Percentiles rank a stretch among this genome's conserved stretches.
Conservation (phyloP, 2,888 invertebrate genomes). For the Theretra japonica region DNA sequence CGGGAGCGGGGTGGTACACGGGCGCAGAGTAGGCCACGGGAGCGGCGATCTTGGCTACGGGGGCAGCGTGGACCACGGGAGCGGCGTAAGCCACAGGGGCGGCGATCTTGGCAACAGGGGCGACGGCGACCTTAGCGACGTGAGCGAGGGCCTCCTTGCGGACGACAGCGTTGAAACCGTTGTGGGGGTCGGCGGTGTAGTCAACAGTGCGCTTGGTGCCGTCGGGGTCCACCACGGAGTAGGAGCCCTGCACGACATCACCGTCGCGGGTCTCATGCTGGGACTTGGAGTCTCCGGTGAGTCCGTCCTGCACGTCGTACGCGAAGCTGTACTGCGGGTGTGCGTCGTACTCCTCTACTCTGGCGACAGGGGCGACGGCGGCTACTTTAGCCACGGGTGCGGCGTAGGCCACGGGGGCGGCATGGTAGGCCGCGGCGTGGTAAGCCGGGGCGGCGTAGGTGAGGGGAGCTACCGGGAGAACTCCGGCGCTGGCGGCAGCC, state of each 20-base stretch:
- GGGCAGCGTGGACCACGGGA: conserved; percentile 59
- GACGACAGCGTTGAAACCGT: conserved; percentile 85
- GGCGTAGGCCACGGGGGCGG: conserved; percentile 58
- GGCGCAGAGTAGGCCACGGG: conserved; percentile 60
- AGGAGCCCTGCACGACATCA: conserved; percentile 79
- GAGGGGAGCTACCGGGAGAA: conserved; percentile 62
- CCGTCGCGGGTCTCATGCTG: conserved; percentile 78
- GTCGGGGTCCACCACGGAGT: conserved; percentile 83
- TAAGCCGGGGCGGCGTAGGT: conserved; percentile 55
- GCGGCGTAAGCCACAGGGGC: conserved; percentile 63
- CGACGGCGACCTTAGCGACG: conserved; percentile 54
- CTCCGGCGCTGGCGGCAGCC: conserved; percentile 69
- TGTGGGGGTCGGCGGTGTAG: conserved; percentile 75
- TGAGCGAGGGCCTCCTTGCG: conserved; percentile 69
- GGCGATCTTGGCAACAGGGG: conserved; percentile 50
- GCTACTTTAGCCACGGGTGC: conserved; percentile 59
- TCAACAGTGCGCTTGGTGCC: conserved; percentile 84
- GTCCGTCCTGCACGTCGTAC: conserved; percentile 83
- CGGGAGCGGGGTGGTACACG: conserved; percentile 60
- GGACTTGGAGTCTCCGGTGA: conserved; percentile 78
- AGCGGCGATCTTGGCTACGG: conserved; percentile 66
- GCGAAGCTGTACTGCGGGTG: conserved; percentile 79
- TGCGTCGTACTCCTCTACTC: conserved; percentile 65
- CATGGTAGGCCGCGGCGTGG: conserved; percentile 54
- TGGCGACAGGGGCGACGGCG: conserved; percentile 56